Evolutionary conservation across 2,888 invertebrate species (phyloP).

Genomic region (Lapara coniferarum): DNA sequence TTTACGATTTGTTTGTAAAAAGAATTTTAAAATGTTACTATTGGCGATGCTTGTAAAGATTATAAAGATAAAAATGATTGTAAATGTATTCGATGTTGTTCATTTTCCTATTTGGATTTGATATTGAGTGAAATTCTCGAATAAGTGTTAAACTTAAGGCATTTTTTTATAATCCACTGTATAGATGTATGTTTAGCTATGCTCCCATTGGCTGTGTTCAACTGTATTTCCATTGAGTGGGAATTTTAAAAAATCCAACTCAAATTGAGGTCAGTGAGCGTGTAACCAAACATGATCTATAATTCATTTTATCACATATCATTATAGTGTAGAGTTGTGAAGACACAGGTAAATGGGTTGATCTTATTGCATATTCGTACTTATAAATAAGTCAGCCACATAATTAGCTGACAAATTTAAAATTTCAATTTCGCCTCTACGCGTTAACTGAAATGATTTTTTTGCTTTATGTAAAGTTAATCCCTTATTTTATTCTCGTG

Average conservation of each 20-base stretch:
- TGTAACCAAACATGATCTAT: background rate
- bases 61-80: slow-evolving; percentile 27
- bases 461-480: too few species aligned
- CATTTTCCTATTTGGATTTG: slow-evolving; percentile 16
- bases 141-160: slow-evolving; percentile 18
- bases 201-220: background rate
- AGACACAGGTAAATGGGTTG: slow-evolving; percentile 5
- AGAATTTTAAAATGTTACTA: slow-evolving; percentile 33
- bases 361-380: too few species aligned
- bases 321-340: background rate
- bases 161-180: slow-evolving; percentile 3
- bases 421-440: too few species aligned
- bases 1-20: slow-evolving; percentile 1
- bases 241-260: background rate
- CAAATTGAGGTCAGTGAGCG: background rate
- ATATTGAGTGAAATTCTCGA: slow-evolving; percentile 25
- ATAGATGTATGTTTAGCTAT: background rate
- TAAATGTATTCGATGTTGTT: slow-evolving; percentile 31
- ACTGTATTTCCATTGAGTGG: background rate
- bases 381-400: too few species aligned
- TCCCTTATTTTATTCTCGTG: too few species aligned
- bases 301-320: slow-evolving; percentile 17
- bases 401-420: too few species aligned
- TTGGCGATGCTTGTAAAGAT: slow-evolving; percentile 44
- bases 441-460: too few species aligned